Percentiles rank a stretch among this genome's conserved stretches.
phyloP scores from a whole-genome alignment of 2,888 invertebrate genomes.

The Pharmacophagus antenor region DNA sequence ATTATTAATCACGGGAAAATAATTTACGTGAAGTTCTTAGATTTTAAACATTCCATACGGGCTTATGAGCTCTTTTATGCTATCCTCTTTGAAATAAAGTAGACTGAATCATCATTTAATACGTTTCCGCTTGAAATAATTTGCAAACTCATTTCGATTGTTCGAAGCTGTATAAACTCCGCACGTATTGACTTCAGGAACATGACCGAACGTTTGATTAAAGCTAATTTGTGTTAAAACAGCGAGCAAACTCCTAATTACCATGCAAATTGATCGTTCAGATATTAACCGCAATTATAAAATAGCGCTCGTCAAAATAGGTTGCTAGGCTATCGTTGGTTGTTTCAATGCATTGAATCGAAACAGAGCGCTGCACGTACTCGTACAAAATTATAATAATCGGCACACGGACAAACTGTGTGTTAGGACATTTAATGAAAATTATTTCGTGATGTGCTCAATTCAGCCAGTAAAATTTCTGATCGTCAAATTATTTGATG shows the following conservation, averaged over 20 bases:
- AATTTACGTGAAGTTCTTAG: no score
- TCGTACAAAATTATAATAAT: constrained; percentile 15
- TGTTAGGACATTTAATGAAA: constrained; percentile 17
- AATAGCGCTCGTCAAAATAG: constrained; percentile 40
- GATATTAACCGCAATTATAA: constrained; percentile 63
- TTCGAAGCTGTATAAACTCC: constrained; percentile 13
- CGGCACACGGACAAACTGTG: constrained; percentile 13
- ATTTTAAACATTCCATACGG: no score
- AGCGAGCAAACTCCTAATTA: constrained; percentile 67
- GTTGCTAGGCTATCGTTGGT: constrained; percentile 7
- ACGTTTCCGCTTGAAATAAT: constrained; percentile 10
- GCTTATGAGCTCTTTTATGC: background rate
- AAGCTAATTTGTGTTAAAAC: constrained; percentile 71
- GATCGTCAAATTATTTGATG: constrained; percentile 6
- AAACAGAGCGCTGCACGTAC: constrained; percentile 9
- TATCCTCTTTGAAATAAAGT: background rate
- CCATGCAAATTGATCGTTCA: constrained; percentile 74
- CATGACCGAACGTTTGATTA: constrained; percentile 51
- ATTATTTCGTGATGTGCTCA: constrained; percentile 18
- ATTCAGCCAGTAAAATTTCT: constrained; percentile 6
- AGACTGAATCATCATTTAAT: background rate
- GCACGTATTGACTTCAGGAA: constrained; percentile 39
- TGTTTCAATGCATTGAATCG: constrained; percentile 18
- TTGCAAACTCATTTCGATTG: background rate
- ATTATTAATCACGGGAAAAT: no score